Evolutionary conservation across 2,888 invertebrate species (phyloP).

Genomic region (Vandiemenella viatica): DNA sequence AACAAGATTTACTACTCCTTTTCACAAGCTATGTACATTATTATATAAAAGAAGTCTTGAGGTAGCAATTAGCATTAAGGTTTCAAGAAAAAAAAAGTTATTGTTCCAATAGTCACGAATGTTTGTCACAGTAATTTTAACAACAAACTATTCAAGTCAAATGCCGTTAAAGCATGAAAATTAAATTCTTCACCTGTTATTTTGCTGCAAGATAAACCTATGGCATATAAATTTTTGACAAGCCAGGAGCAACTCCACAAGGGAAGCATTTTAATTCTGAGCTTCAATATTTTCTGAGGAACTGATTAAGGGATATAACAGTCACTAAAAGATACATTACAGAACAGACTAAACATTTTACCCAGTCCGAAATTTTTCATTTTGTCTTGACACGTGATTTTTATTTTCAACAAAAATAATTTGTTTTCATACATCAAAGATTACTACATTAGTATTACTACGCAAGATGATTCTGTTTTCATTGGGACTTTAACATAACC

Average conservation of each 20-base stretch:
- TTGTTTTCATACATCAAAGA: conserved; percentile 13
- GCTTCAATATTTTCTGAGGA: not conserved
- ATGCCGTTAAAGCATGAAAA: not conserved
- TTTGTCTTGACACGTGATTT: conserved; percentile 23
- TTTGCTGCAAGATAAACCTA: not conserved
- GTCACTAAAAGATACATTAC: not conserved
- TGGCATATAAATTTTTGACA: not conserved
- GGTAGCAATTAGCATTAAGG: not conserved
- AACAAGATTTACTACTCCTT: not conserved
- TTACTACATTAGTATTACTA: conserved; percentile 10
- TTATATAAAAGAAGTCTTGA: not conserved
- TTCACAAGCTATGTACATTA: not conserved
- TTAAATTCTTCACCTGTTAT: not conserved
- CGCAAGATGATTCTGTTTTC: conserved; percentile 4
- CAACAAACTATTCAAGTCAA: not conserved
- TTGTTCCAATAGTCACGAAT: not conserved
- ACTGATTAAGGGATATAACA: not conserved
- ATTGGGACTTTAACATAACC: not conserved
- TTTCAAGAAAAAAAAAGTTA: not conserved
- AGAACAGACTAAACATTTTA: not conserved
- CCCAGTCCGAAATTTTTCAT: not conserved
- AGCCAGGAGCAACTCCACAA: too few relatives aligned
- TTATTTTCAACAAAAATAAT: conserved; percentile 33
- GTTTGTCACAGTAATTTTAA: not conserved
- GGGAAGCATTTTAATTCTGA: too few relatives aligned